These are phyloP conservation scores for Pollenia griseotomentosa DNA, from an alignment of 2,888 invertebrate genomes.

Conservation along the genomic window DNA sequence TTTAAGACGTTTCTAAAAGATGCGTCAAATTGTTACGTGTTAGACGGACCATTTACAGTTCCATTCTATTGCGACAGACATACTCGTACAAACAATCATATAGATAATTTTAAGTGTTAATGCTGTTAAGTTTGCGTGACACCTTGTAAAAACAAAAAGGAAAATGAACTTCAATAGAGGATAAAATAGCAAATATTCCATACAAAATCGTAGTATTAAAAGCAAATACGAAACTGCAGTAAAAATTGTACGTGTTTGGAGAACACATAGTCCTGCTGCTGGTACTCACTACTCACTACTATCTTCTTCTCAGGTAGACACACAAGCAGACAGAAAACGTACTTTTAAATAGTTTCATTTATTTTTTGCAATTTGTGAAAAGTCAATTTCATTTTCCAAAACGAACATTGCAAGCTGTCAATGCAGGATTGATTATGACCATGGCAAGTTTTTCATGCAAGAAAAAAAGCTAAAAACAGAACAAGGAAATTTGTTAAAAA, in stretches of 20 bases:
- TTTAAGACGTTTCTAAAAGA: constrained; percentile 42
- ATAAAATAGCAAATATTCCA: constrained; percentile 13
- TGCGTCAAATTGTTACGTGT: constrained; percentile 58
- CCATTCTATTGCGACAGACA: constrained; percentile 1
- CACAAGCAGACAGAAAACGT: neutral
- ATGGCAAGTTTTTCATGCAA: too few relatives aligned
- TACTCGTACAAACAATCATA: neutral
- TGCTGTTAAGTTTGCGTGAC: constrained; percentile 54
- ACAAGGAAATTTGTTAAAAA: too few relatives aligned
- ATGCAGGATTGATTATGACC: neutral
- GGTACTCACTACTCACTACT: neutral
- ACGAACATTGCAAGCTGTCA: neutral
- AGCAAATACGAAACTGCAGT: constrained; percentile 32
- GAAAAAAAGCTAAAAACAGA: too few relatives aligned
- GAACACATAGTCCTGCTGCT: neutral
- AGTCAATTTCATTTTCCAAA: constrained; percentile 12
- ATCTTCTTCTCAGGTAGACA: neutral
- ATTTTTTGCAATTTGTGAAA: constrained; percentile 31
- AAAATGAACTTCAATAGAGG: neutral
- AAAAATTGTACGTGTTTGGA: constrained; percentile 52
- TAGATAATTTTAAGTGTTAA: constrained; percentile 59
- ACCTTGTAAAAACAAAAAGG: constrained; percentile 23
- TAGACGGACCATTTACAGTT: constrained; percentile 13
- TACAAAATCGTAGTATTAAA: constrained; percentile 11
- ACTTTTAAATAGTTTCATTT: constrained; percentile 4